Evolutionary conservation across 2,797 vertebrate species (phyloP).

Genomic region (Masticophis lateralis): DNA sequence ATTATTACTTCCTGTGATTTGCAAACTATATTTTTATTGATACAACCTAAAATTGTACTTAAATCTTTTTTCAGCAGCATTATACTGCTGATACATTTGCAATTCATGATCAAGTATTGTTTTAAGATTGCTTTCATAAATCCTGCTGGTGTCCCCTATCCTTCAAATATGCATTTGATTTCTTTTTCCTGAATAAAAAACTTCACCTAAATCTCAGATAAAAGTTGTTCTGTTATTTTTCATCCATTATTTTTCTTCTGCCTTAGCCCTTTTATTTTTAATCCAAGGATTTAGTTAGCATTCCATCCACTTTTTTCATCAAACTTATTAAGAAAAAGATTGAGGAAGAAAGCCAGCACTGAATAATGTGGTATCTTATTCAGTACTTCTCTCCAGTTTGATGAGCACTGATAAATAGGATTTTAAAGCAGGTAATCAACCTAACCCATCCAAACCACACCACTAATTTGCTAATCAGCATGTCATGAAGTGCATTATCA

Average conservation of each 20-base stretch:
- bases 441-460: background rate
- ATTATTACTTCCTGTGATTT: background rate
- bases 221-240: background rate
- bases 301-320: background rate
- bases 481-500: background rate
- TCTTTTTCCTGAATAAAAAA: background rate
- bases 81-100: background rate
- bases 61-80: background rate
- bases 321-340: background rate
- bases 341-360: background rate
- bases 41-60: background rate
- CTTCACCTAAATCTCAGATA: background rate
- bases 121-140: background rate
- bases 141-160: background rate
- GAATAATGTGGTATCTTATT: background rate
- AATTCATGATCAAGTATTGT: background rate
- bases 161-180: background rate
- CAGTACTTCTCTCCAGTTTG: background rate
- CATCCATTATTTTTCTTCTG: background rate
- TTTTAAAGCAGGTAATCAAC: background rate
- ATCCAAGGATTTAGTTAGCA: background rate
- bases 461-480: background rate
- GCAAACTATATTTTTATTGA: background rate
- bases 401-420: background rate
- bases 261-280: background rate